Percentiles rank a stretch among this genome's conserved stretches.
phyloP scores from a whole-genome alignment of 2,113 vertebrate genomes.

The Sterrhoptilus dennistouni region DNA sequence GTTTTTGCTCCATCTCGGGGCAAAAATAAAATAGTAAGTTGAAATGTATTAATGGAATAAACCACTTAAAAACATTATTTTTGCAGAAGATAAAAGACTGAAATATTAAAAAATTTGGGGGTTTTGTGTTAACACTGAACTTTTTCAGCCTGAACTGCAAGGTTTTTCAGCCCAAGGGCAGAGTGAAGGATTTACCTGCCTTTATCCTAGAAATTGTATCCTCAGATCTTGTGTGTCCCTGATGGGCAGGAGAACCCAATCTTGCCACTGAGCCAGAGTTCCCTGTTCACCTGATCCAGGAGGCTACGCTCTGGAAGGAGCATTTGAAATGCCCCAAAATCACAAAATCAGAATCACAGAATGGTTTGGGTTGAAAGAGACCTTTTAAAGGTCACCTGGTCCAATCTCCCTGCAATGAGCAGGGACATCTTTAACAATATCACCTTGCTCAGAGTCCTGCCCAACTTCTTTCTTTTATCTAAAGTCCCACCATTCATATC shows the following conservation, averaged over 20 bases:
- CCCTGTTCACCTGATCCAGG: neutral
- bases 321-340: neutral
- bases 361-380: neutral
- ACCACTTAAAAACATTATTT: accelerated
- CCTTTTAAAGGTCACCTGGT: neutral
- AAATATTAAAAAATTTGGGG: neutral
- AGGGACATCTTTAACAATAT: neutral
- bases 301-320: neutral
- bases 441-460: neutral
- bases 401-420: neutral
- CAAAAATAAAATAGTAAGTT: neutral
- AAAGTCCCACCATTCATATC: neutral
- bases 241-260: neutral
- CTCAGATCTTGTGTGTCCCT: accelerated
- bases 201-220: neutral
- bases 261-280: neutral
- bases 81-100: neutral
- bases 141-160: neutral
- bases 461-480: neutral
- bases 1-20: neutral
- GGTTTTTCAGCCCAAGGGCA: neutral
- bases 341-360: neutral
- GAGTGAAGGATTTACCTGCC: neutral
- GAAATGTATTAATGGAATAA: neutral
- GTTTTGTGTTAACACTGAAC: neutral